Percentiles rank a stretch among this genome's conserved stretches.
These are phyloP conservation scores for Emydocephalus ijimae DNA, from an alignment of 2,113 vertebrate genomes.

Conservation along the genomic window DNA sequence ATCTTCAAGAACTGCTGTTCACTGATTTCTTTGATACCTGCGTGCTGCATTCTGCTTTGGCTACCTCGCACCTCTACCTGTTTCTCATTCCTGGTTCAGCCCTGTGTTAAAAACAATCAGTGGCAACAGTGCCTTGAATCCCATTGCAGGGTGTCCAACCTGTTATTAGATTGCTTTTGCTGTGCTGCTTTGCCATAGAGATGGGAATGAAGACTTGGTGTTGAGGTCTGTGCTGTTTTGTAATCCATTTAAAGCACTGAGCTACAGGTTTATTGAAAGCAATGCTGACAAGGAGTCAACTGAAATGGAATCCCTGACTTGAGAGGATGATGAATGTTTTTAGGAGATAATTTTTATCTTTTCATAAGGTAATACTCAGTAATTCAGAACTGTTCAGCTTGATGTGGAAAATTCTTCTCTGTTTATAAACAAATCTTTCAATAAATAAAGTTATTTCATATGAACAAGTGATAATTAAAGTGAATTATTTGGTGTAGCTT, in stretches of 20 bases:
- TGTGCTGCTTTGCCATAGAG: background rate
- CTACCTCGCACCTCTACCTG: background rate
- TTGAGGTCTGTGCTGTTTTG: background rate
- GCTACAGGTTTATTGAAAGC: background rate
- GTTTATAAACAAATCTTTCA: background rate
- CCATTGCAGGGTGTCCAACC: background rate
- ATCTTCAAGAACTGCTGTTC: background rate
- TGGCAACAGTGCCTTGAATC: background rate
- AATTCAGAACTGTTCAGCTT: background rate
- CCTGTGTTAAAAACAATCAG: too few relatives aligned
- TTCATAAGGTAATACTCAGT: background rate
- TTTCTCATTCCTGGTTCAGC: background rate
- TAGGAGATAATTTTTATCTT: background rate
- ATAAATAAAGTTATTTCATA: background rate
- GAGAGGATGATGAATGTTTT: background rate
- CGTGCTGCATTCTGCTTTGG: background rate
- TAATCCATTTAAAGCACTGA: background rate
- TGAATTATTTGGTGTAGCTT: background rate
- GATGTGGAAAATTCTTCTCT: background rate
- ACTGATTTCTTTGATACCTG: background rate
- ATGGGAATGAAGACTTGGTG: background rate
- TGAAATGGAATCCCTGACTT: background rate
- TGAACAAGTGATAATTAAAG: background rate
- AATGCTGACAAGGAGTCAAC: background rate
- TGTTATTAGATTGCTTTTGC: background rate